Evolutionary conservation across 2,888 invertebrate species (phyloP).

Genomic region (Eilema sororculum): DNA sequence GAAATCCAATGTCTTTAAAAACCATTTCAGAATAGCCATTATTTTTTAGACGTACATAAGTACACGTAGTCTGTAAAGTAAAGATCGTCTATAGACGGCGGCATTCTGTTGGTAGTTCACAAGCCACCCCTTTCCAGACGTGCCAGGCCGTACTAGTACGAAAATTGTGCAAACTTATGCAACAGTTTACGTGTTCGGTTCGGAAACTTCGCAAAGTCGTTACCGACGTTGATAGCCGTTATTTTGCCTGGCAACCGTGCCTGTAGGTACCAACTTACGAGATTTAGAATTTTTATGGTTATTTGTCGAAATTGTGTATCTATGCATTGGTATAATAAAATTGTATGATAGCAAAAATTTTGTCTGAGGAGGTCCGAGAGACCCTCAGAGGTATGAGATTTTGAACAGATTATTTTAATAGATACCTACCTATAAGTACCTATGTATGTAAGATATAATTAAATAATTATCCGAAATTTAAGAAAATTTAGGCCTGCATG

Average conservation of each 20-base stretch:
- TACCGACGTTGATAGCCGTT: conserved; percentile 38
- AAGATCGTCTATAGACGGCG: conserved; percentile 18
- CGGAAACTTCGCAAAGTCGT: conserved; percentile 57
- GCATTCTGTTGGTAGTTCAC: conserved; percentile 34
- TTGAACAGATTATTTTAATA: too few species aligned
- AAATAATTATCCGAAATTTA: too few species aligned
- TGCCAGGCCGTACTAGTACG: conserved; percentile 67
- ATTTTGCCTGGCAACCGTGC: conserved; percentile 39
- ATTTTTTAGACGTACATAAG: conserved; percentile 1
- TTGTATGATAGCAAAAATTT: too few species aligned
- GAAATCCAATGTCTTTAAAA: neutral
- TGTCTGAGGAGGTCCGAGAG: too few species aligned
- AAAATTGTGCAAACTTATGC: conserved; percentile 69
- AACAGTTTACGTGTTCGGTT: conserved; percentile 49
- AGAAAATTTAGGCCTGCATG: too few species aligned
- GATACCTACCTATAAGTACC: too few species aligned
- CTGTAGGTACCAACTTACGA: conserved; percentile 31
- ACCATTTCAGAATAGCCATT: neutral
- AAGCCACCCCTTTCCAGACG: conserved; percentile 44
- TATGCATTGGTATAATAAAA: neutral
- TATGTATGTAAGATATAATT: too few species aligned
- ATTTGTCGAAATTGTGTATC: neutral
- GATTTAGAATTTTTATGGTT: neutral
- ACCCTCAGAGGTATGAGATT: too few species aligned
- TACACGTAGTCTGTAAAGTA: neutral